Base-by-base conservation (phyloP, 2,888 invertebrate genomes). In the Caenorhabditis uteleia region DNA sequence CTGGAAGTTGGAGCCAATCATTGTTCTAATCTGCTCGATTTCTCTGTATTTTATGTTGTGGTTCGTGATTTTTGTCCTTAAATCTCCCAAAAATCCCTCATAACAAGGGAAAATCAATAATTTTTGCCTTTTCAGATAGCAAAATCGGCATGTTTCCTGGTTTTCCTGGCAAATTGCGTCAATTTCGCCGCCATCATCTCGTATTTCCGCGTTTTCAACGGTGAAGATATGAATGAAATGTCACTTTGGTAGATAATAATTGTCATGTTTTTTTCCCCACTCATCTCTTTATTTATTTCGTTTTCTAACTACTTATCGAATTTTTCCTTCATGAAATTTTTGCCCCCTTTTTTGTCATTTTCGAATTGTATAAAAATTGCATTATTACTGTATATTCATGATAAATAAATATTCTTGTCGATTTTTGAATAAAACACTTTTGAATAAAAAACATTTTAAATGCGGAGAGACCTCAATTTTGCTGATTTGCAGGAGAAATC, bases 111-210 rank as follows among this genome's bases (percentile, higher is more conserved):
- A 26, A 16, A 14, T 47, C 10, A 36, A 38, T 16, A 49, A 40
- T 38, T 25, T 38, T 38, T 21, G 1, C 23, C 18, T 21, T 74
- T 76, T 40, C 70, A 76, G 76, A 76, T 76, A 36, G 54, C 59
- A 10, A 54, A 48, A 38, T 50, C 66, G 33, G 59, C 73, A 8
- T 57, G 61, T 40, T 60, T 76, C 42, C 57, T 80, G 40, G 53
- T 75, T n/a, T 78, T 66, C 53, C 29, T 80, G 36, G 78, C 79
- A 21, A 80, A 79, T 48, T 44, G 69, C n/a, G 69, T 79, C 36
- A 59, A 68, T 40, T 78, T 80, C 46, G 64, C 62, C 18, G 59
- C 72, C 34, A 70, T 80, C 42, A 51, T 70, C 40, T 69, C 71
- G 31, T 78, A 77, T 45, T 78, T 75, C 59, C 70, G 74, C 10